Base-by-base conservation (phyloP, 2,888 invertebrate species). In the Sarcophaga variegata region DNA sequence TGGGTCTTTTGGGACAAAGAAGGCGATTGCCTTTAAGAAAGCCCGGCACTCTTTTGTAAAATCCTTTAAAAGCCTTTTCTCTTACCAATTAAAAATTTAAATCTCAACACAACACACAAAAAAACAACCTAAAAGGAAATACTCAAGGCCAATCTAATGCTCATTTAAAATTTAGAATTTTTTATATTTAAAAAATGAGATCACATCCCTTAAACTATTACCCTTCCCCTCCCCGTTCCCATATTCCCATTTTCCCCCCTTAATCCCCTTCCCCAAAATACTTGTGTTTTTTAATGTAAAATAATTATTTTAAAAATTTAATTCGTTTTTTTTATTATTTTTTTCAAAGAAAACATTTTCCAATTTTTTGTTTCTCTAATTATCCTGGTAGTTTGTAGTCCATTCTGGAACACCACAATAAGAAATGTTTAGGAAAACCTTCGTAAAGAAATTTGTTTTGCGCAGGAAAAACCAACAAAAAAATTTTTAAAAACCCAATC, bases 1-100 rank as follows among this genome's bases (percentile, higher is more conserved):
- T 96, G 60, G 96, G 96, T 62, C 94, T 97, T 54, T 94, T 97
- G 71, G 96, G 96, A 3, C 95, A 96, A 70, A 94, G 97, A 89
- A 94, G 95, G 91, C 95, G 96, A 91, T 94, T 96, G 90, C 95
- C 95, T 47, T 92, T 94, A 62, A 93, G 95, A 91, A 94, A 95
- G 89, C 95, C 95, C 3, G 95, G 95, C 88, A 94, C 94, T 84
- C 93, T 94, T 78, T 90, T 94, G 83, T 93, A 92, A 91, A 89
- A 79, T 66, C 49, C 59, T 25, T 27, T 67, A 78, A 62, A 72
- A 60, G 27, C 60, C 37, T 14, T 54, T 1, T 54, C 10, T 54
- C 54, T 54, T 54, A 12, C 17, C 54, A 54, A 1, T 14, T 54
- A 14, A 54, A 20, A 12, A 17, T 54, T 54, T 14, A 14, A 17